phyloP scores from a whole-genome alignment of 92 coral and sea anemone genomes.

The Anthopleura xanthogrammica region DNA sequence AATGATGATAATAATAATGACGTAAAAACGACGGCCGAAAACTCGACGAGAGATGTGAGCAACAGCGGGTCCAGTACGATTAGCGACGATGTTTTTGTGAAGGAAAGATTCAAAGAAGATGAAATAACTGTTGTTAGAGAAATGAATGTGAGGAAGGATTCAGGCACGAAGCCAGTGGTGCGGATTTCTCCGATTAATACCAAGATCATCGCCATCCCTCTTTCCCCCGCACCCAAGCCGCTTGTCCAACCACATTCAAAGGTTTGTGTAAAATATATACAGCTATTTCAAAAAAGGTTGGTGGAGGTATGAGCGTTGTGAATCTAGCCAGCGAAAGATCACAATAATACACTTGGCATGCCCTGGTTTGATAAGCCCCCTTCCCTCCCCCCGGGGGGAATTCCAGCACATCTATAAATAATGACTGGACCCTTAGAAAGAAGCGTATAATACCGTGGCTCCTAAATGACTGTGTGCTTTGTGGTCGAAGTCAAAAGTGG shows the following conservation, averaged over 20 bases:
- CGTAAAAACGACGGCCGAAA: too few species aligned
- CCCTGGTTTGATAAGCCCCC: too few species aligned
- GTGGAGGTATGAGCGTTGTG: too few species aligned
- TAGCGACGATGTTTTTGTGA: background rate
- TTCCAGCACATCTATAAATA: too few species aligned
- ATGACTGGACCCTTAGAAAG: too few species aligned
- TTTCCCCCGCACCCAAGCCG: constrained; percentile 13
- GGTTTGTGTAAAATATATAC: background rate
- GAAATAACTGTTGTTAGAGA: background rate
- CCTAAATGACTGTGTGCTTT: too few species aligned
- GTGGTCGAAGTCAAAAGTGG: too few species aligned
- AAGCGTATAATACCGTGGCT: too few species aligned
- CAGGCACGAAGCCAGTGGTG: constrained; percentile 5
- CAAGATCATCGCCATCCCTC: constrained; percentile 56
- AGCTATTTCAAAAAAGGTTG: too few species aligned
- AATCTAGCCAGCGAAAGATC: too few species aligned
- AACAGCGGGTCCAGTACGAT: background rate
- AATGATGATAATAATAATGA: background rate
- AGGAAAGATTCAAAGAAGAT: background rate
- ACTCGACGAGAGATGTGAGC: background rate
- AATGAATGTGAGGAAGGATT: background rate
- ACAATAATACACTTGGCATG: too few species aligned
- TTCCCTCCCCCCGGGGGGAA: too few species aligned
- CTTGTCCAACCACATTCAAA: background rate
- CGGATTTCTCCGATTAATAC: constrained; percentile 35